Evolutionary conservation across 2,888 invertebrate genomes (phyloP).

Genomic region (Leucophora obtusa): DNA sequence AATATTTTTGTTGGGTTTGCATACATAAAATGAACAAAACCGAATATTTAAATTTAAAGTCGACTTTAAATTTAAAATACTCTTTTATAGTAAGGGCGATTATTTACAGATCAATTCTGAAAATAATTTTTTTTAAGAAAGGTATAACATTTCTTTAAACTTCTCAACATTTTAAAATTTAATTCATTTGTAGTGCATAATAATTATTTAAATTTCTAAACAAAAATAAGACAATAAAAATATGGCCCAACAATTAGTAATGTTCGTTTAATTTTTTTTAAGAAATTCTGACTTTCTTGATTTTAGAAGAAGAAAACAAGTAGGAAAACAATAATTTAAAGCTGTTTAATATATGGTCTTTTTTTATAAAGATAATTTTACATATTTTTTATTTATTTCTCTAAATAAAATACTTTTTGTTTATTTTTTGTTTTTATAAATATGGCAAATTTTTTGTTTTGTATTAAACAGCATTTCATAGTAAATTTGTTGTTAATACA

Average conservation of each 20-base stretch:
- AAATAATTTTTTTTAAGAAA: too few species aligned
- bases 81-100: too few species aligned
- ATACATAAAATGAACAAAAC: too few species aligned
- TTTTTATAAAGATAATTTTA: slow-evolving; percentile 34
- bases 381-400: slow-evolving; percentile 24
- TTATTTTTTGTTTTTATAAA: slow-evolving; percentile 52
- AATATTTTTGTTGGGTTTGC: too few species aligned
- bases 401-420: slow-evolving; percentile 55
- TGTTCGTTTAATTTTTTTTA: slow-evolving; percentile 5
- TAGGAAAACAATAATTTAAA: slow-evolving; percentile 38
- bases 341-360: slow-evolving; percentile 31
- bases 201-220: neutral
- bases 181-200: neutral
- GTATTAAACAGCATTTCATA: slow-evolving; percentile 58
- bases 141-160: too few species aligned
- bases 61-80: too few species aligned
- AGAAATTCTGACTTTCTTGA: slow-evolving; percentile 40
- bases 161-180: neutral
- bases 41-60: too few species aligned
- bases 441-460: slow-evolving; percentile 61
- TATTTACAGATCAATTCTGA: too few species aligned
- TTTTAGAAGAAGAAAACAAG: neutral
- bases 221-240: slow-evolving; percentile 11
- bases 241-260: neutral
- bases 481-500: slow-evolving; percentile 27